Conservation (phyloP, 2,113 vertebrate genomes). For the Strigops habroptila region DNA sequence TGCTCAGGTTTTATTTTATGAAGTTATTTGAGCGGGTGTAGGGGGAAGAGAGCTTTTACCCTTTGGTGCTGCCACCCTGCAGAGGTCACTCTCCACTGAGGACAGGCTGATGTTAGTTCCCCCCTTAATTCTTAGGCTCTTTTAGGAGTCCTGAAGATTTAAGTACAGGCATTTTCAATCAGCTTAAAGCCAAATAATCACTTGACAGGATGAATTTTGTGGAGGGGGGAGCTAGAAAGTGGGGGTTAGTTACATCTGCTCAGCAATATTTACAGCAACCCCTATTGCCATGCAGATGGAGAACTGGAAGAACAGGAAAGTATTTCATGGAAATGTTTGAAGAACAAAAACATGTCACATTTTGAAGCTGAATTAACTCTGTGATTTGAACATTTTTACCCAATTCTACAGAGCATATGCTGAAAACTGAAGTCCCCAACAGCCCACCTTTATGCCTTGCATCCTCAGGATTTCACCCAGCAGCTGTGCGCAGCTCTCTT, state of each 20-base stretch:
- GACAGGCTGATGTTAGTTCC: background rate
- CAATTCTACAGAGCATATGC: background rate
- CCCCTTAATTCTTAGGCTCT: conserved; percentile 10
- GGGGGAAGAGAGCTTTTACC: background rate
- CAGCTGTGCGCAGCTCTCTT: background rate
- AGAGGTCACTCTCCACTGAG: background rate
- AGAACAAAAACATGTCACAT: background rate
- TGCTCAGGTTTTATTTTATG: background rate
- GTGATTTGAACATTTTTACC: background rate
- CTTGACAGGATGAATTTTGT: background rate
- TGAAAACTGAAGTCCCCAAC: background rate
- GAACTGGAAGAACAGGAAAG: background rate
- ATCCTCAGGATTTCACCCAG: background rate
- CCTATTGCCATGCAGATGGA: background rate
- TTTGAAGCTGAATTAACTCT: background rate
- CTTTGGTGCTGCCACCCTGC: background rate
- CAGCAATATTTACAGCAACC: background rate
- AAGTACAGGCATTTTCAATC: background rate
- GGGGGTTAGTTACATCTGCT: background rate
- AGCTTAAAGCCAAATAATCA: conserved; percentile 12
- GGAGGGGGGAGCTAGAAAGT: background rate
- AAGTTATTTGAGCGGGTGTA: background rate
- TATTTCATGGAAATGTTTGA: background rate
- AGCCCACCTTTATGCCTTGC: background rate
- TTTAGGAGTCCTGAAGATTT: background rate